Base-by-base conservation (phyloP, 2,113 vertebrate genomes). In the Perca flavescens region DNA sequence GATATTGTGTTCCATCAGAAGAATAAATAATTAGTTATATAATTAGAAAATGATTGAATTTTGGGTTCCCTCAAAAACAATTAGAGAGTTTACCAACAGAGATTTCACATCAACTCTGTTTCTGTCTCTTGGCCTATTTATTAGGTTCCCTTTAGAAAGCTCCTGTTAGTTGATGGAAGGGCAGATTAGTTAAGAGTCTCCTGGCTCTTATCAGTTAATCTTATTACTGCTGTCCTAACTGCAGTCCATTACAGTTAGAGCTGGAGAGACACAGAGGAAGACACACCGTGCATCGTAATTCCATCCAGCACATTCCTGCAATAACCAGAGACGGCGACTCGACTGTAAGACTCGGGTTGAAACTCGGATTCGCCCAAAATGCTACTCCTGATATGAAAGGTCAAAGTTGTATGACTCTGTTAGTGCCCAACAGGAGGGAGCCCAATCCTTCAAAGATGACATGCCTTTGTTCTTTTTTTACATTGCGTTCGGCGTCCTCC, bases 111-210 rank as follows among this genome's bases (percentile, higher is more conserved):
- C 50, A 36, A 10, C 36, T 19, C 4, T 64, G 25, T 22, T 13
- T 46, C 68, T 71, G 28, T 25, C 22, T 54, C 36, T 9, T 40
- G 7, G 58, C 28, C 47, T 76, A 19, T 61, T 86, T 72, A 83
- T 80, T 71, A 83, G 28, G 12, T 67, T 22, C 70, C 28, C 5
- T 53, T 53, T 40, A 54, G 50, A 78, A 86, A 65, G 22, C 63
- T 68, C 12, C 50, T 19, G 25, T 71, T 43, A 79, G 53, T 49
- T 71, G 70, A 79, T 66, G 34, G 70, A 77, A 49, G 31, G 43
- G 58, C 52, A 79, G 5, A 34, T 34, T 62, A 73, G n/a, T 17
- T 25, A 19, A 19, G 1, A 74, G 52, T 60, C 69, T 16, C 66
- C 50, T 5, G 71, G 40, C 62, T 77, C 54, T 9, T 67, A 47